phyloP scores from a whole-genome alignment of 2,797 vertebrate genomes.

The Phataginus tetradactyla region DNA sequence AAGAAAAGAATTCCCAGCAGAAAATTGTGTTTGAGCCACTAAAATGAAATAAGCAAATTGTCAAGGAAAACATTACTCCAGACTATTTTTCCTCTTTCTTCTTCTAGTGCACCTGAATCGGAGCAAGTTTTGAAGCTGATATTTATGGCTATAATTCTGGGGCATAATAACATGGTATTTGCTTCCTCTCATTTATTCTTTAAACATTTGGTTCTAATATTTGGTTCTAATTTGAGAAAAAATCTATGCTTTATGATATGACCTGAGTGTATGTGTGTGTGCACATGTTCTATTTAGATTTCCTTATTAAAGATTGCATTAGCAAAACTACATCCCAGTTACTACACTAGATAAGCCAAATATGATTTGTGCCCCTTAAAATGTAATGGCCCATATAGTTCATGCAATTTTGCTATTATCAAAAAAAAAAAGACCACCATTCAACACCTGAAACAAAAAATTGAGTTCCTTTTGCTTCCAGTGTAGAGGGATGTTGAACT shows the following conservation, averaged over 20 bases:
- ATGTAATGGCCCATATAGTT: neutral
- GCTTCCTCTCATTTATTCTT: slow-evolving; percentile 42
- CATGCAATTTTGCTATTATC: neutral
- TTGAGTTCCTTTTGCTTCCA: neutral
- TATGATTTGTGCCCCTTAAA: neutral
- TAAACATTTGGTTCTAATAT: neutral
- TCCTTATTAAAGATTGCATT: neutral
- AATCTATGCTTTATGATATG: neutral
- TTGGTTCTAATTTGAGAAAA: neutral
- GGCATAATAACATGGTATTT: neutral
- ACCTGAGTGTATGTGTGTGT: neutral
- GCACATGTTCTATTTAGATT: neutral
- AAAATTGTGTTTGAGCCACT: neutral
- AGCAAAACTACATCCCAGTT: neutral
- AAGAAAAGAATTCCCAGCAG: slow-evolving; percentile 9
- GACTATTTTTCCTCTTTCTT: neutral
- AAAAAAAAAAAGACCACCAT: neutral
- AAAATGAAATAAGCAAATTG: neutral
- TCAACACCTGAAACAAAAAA: neutral
- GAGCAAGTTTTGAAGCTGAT: slow-evolving; percentile 41
- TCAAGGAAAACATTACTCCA: neutral
- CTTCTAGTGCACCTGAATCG: neutral
- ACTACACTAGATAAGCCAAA: neutral
- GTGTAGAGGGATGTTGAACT: neutral
- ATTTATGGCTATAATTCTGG: slow-evolving; percentile 37